A percentile compares a stretch with the other conserved stretches of the same genome.
These are phyloP conservation scores for Bovichtus variegatus DNA, from an alignment of 2,797 vertebrate genomes.

Conservation along the genomic window DNA sequence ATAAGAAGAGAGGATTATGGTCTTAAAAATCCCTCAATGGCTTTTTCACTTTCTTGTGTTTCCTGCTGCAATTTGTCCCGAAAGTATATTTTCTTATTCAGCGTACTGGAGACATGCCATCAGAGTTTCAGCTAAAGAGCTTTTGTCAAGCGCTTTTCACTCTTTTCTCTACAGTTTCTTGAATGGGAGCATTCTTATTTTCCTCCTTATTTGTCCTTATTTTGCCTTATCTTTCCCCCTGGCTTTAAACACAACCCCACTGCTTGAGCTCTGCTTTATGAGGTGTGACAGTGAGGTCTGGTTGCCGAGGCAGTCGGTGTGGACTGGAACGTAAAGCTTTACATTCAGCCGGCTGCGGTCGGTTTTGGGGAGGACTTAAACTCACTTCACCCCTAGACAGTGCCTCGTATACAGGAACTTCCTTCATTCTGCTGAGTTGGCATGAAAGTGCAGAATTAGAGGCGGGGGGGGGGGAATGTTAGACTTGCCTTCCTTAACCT, in stretches of 20 bases:
- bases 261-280: slow-evolving; percentile 75
- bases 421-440: slow-evolving; percentile 88
- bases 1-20: slow-evolving; percentile 68
- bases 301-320: slow-evolving; percentile 59
- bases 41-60: slow-evolving; percentile 62
- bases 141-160: slow-evolving; percentile 64
- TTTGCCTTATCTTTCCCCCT: slow-evolving; percentile 68
- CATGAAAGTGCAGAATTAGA: slow-evolving; percentile 80
- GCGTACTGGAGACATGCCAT: slow-evolving; percentile 47
- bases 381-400: slow-evolving; percentile 73
- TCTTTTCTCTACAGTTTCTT: slow-evolving; percentile 47
- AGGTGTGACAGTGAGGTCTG: slow-evolving; percentile 79
- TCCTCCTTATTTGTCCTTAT: slow-evolving; percentile 73
- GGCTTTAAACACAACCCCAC: slow-evolving; percentile 65
- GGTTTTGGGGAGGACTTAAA: slow-evolving; percentile 69
- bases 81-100: slow-evolving; percentile 66
- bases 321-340: slow-evolving; percentile 76
- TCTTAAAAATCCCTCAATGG: slow-evolving; percentile 57
- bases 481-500: slow-evolving; percentile 45
- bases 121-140: slow-evolving; percentile 57
- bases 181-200: slow-evolving; percentile 67
- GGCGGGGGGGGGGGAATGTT: slow-evolving; percentile 35
- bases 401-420: slow-evolving; percentile 77
- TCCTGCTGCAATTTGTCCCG: slow-evolving; percentile 56
- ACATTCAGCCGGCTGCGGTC: slow-evolving; percentile 69